phyloP scores from a whole-genome alignment of 2,797 vertebrate species.

The Diglossa cyanea region DNA sequence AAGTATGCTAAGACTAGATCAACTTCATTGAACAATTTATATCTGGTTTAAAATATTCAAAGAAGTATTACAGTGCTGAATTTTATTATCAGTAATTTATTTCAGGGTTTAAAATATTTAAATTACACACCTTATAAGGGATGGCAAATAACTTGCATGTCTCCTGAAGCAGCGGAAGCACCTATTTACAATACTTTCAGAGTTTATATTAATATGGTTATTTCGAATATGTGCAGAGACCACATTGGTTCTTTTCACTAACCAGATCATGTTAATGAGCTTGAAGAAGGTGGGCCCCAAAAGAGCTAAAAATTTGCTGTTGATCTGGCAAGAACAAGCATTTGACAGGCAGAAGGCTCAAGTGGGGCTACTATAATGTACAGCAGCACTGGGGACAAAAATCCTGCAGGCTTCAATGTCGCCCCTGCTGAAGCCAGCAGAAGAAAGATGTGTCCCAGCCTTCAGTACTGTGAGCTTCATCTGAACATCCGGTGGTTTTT shows the following conservation, averaged over 20 bases:
- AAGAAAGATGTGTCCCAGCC: not conserved
- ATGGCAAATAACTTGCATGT: not conserved
- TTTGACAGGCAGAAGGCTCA: conserved; percentile 40
- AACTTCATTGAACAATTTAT: conserved; percentile 55
- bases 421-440: not conserved
- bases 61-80: conserved; percentile 7
- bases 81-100: conserved; percentile 49
- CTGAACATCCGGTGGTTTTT: conserved; percentile 1
- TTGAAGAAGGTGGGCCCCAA: conserved; percentile 31
- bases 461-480: not conserved
- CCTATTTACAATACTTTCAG: not conserved
- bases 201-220: not conserved
- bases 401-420: not conserved
- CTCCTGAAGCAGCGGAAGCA: not conserved
- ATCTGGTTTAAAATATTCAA: conserved; percentile 58
- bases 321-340: conserved; percentile 27
- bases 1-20: conserved; percentile 25
- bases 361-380: conserved; percentile 16
- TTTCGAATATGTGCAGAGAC: not conserved
- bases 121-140: not conserved
- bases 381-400: not conserved
- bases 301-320: conserved; percentile 57
- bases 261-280: not conserved
- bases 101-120: conserved; percentile 48
- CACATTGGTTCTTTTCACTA: conserved; percentile 21